phyloP scores from a whole-genome alignment of 2,888 invertebrate species.

The Eretmocerus hayati region DNA sequence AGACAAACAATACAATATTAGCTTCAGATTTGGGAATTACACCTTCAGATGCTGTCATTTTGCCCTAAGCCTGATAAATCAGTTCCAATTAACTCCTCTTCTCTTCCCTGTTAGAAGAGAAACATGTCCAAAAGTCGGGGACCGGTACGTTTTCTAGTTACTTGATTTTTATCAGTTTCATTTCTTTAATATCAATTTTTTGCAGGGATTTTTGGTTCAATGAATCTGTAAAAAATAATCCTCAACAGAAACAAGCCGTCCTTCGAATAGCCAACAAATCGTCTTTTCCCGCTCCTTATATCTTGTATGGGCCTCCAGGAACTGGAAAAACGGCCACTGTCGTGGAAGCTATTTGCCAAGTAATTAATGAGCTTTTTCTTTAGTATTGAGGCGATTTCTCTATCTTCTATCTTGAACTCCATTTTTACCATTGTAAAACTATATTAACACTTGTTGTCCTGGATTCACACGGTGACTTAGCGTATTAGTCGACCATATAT shows the following conservation, averaged over 20 bases:
- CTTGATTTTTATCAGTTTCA: too few relatives aligned
- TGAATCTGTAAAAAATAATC: constrained; percentile 49
- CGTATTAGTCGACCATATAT: too few relatives aligned
- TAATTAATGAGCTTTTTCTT: constrained; percentile 41
- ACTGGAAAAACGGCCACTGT: constrained; percentile 69
- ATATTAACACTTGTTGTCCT: too few relatives aligned
- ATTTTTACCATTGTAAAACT: too few relatives aligned
- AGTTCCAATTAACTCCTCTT: constrained; percentile 9
- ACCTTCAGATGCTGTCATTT: constrained; percentile 24
- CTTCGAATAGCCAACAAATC: constrained; percentile 59
- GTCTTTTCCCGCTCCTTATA: constrained; percentile 63
- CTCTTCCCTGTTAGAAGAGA: constrained; percentile 18
- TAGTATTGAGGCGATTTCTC: too few relatives aligned
- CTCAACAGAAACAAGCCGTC: constrained; percentile 61
- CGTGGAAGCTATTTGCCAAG: constrained; percentile 63
- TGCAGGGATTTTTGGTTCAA: constrained; percentile 35
- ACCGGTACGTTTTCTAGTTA: constrained; percentile 13
- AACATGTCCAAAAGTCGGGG: not conserved
- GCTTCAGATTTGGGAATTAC: constrained; percentile 22
- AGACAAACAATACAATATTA: constrained; percentile 17
- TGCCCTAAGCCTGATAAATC: constrained; percentile 19
- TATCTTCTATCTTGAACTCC: not conserved
- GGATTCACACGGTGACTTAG: too few relatives aligned
- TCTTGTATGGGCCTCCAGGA: constrained; percentile 84
- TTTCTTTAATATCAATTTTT: not conserved